Conservation (phyloP, 1,140 invertebrate genomes). For the Macrostomum lignano region DNA sequence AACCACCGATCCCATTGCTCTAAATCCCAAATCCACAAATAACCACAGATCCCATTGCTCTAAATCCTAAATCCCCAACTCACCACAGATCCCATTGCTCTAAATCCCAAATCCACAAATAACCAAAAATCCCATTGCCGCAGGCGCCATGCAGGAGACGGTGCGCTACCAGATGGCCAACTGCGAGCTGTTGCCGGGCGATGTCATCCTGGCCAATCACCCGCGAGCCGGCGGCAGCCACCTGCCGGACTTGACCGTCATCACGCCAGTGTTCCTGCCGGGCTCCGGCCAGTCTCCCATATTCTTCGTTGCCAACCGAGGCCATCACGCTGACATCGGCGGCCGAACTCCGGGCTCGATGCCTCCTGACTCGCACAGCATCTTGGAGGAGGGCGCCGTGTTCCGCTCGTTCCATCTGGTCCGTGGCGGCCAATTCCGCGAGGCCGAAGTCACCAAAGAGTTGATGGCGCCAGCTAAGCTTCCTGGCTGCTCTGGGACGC, state of each 20-base stretch:
- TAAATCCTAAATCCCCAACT: too few species aligned
- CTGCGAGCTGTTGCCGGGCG: conserved; percentile 32
- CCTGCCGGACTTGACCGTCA: conserved; percentile 86
- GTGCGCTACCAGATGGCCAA: conserved; percentile 56
- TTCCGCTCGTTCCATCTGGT: conserved; percentile 82
- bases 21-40: too few species aligned
- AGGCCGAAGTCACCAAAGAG: conserved; percentile 39
- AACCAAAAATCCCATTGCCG: too few species aligned
- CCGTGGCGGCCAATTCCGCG: conserved; percentile 38
- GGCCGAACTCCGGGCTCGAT: conserved; percentile 90
- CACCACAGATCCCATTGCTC: too few species aligned
- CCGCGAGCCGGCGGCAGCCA: conserved; percentile 85
- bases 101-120: too few species aligned
- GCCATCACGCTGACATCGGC: conserved; percentile 95
- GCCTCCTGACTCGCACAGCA: conserved; percentile 69
- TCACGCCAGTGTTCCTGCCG: conserved; percentile 49
- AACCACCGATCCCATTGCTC: too few species aligned
- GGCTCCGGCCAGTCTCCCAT: conserved; percentile 35
- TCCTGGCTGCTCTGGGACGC: conserved; percentile 36
- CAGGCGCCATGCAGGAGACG: conserved; percentile 52
- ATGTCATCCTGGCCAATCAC: conserved; percentile 82
- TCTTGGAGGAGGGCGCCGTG: conserved; percentile 51
- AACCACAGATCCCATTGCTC: too few species aligned
- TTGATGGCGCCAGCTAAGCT: conserved; percentile 44
- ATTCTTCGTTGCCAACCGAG: conserved; percentile 91